Base-by-base conservation (phyloP, 2,797 vertebrate genomes). In the Danio aesculapii region DNA sequence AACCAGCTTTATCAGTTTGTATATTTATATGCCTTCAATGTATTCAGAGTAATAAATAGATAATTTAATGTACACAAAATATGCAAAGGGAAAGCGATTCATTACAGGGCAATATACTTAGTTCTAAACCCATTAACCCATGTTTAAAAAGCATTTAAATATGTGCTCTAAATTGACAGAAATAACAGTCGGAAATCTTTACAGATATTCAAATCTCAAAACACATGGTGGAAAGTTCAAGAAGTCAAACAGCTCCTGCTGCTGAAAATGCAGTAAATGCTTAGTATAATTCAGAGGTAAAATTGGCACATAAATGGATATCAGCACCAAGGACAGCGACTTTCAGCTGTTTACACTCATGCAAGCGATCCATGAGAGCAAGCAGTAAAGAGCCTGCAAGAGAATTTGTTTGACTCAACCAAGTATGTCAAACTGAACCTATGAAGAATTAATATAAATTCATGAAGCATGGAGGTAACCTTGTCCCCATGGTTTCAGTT, bases 311-410 rank as follows among this genome's bases (percentile, higher is more conserved):
- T 41, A 57, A 57, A 59, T n/a, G 14, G 57, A 72, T 52, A 61
- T 80, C 82, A 84, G 77, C 52, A 84, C 82, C 77, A 80, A 63
- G 77, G 77, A 71, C 73, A 84, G 82, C 43, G 5, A 6, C 44
- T 61, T 59, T 75, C 62, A 53, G 68, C 68, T 46, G 39, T 71
- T 79, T 55, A 74, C 43, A 13, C 67, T 55, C 3, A 55, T 73
- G 55, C 49, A 72, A 55, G 7, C 2, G 8, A 53, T 69, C 12
- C 43, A 47, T 55, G 50, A 64, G 73, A 66, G 19, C 43, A 73
- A 57, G 68, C 9, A 21, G 49, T 46, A 30, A 49, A 69, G 21
- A 41, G 12, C 21, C 8, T 16, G 41, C 0, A n/a, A 14, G 67
- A 50, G 19, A 44, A 10, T 44, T n/a, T 30, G 30, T 30, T 1